Evolutionary conservation across 2,888 invertebrate genomes (phyloP), one percentile per base, ranked within the genome.

Genomic region (Homarus gammarus): DNA sequence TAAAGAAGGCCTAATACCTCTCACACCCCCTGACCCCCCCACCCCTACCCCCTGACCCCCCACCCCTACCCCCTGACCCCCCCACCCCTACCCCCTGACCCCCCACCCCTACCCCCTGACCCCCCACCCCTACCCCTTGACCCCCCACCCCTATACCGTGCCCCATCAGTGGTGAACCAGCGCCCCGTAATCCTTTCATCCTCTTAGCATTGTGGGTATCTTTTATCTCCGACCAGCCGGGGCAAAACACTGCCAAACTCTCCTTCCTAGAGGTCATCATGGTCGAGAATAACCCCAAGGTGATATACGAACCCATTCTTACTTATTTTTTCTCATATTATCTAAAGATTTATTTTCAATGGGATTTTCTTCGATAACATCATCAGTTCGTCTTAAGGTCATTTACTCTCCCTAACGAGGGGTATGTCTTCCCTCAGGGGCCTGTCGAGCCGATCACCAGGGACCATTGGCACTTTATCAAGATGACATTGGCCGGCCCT

Each of bases 151-250:
- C 2, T 8, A 31, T 3, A 18, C 8, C 36, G 5, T 33, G 18
- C 70, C 15, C 12, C 1, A 1, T 8, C 5, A 2, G 31, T 18
- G 77, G 77, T 77, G 77, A 77, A 77, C 77, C 79, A 27, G 12
- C 51, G 33, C 33, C 79, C 78, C 56, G 33, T 79, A 79, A 79
- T 79, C 79, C 79, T 33, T 61, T 79, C 61, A 79, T 79, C 79
- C 79, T 33, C 79, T 79, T 79, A 79, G 56, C 38, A 33, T 33
- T 51, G 79, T 79, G 79, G 78, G 56, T 61, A 33, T 51, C 61
- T 49, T 79, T 79, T 79, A 79, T 61, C 56, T 79, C 2, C 22
- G 61, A 31, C 56, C 36, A 56, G 36, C 31, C 36, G 36, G 31
- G 36, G 31, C 44, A 44, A 44, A 31, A 49, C 6, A 12, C n/a